Percentiles rank a stretch among this genome's conserved stretches.
phyloP scores from a whole-genome alignment of 2,888 invertebrate genomes.

The Dynastes hyllus region DNA sequence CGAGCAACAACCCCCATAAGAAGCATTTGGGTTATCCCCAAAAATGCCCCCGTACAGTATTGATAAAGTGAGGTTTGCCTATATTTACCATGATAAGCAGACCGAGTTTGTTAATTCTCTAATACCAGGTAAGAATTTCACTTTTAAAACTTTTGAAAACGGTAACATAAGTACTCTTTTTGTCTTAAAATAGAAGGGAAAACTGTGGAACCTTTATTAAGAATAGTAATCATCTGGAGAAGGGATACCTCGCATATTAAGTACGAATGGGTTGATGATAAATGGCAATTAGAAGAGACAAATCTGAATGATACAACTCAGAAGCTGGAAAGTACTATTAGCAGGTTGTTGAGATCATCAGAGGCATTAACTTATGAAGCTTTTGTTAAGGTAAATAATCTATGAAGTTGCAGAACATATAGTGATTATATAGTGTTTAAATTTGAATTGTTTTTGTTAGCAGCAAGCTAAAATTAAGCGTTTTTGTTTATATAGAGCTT shows the following conservation, averaged over 20 bases:
- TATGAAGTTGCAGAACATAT: not conserved
- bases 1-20: slow-evolving; percentile 75
- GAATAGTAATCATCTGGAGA: slow-evolving; percentile 93
- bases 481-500: no score
- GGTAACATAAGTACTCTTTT: no score
- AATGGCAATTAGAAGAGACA: slow-evolving; percentile 76
- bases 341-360: slow-evolving; percentile 80
- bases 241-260: slow-evolving; percentile 89
- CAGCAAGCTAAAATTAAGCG: no score
- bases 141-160: not conserved
- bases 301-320: slow-evolving; percentile 82
- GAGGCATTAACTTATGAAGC: slow-evolving; percentile 87
- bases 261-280: slow-evolving; percentile 90
- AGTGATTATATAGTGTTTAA: no score
- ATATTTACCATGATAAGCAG: slow-evolving; percentile 90
- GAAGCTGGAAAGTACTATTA: slow-evolving; percentile 82
- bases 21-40: slow-evolving; percentile 83
- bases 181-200: slow-evolving; percentile 71
- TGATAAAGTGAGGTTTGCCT: slow-evolving; percentile 88
- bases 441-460: no score
- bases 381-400: slow-evolving; percentile 78
- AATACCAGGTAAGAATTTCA: slow-evolving; percentile 72
- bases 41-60: slow-evolving; percentile 76
- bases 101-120: slow-evolving; percentile 86
- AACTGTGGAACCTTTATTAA: slow-evolving; percentile 79